A percentile compares a stretch with the other conserved stretches of the same genome.
These are phyloP conservation scores for Callionymus lyra DNA, from an alignment of 2,113 vertebrate genomes.

Conservation along the genomic window DNA sequence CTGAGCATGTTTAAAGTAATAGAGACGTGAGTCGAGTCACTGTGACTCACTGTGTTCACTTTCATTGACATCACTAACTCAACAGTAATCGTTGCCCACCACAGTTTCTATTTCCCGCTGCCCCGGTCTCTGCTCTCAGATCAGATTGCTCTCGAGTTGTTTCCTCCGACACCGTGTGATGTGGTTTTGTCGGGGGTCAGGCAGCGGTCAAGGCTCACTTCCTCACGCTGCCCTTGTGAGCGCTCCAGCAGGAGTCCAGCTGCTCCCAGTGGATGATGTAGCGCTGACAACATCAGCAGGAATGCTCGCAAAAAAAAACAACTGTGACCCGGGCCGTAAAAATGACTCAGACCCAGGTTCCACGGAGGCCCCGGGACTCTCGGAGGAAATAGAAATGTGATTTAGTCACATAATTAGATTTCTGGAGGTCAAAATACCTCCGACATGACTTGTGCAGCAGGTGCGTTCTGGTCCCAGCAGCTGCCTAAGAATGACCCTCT, in stretches of 20 bases:
- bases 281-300: conserved; percentile 11
- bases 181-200: conserved; percentile 13
- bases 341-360: conserved; percentile 35
- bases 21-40: too few relatives aligned
- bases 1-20: too few relatives aligned
- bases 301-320: conserved; percentile 25
- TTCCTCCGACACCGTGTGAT: neutral
- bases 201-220: conserved; percentile 27
- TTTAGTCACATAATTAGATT: conserved; percentile 11
- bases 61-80: too few relatives aligned
- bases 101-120: too few relatives aligned
- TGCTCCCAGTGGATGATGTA: conserved; percentile 7
- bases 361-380: conserved; percentile 20
- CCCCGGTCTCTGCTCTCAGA: too few relatives aligned
- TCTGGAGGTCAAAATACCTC: conserved; percentile 30
- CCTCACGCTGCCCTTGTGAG: conserved; percentile 32
- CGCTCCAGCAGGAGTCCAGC: conserved; percentile 2
- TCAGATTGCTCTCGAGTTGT: too few relatives aligned
- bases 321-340: conserved; percentile 20
- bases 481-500: neutral
- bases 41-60: too few relatives aligned
- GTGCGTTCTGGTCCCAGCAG: conserved; percentile 29
- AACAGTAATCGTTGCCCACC: too few relatives aligned
- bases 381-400: conserved; percentile 26
- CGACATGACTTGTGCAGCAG: conserved; percentile 35